Percentiles rank a stretch among this genome's conserved stretches.
These are phyloP conservation scores for Campylomormyrus tamandua DNA, from an alignment of 2,113 vertebrate genomes.

Conservation along the genomic window DNA sequence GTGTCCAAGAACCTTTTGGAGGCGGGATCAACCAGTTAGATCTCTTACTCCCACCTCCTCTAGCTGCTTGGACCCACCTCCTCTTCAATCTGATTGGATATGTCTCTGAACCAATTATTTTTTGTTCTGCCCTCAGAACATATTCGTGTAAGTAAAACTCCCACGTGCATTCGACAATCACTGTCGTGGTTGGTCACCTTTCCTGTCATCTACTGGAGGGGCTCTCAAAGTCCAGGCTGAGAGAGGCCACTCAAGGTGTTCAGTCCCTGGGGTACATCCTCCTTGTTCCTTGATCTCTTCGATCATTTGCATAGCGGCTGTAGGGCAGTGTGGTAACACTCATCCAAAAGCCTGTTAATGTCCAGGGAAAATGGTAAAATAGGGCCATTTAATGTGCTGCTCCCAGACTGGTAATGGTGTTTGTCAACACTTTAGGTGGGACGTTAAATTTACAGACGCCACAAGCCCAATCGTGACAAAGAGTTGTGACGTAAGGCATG, in stretches of 20 bases:
- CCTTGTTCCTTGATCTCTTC: neutral
- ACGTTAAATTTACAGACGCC: neutral
- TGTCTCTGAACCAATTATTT: neutral
- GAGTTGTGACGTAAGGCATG: neutral
- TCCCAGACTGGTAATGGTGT: neutral
- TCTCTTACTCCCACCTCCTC: neutral
- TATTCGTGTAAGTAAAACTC: neutral
- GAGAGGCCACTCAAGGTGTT: neutral
- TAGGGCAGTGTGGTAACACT: neutral
- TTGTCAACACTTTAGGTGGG: neutral
- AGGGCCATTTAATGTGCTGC: neutral
- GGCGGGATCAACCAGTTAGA: neutral
- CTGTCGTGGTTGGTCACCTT: conserved; percentile 18
- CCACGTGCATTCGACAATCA: neutral
- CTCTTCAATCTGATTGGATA: neutral
- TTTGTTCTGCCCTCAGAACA: neutral
- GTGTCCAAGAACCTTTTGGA: neutral
- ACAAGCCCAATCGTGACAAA: neutral
- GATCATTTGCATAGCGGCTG: conserved; percentile 19
- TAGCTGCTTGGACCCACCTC: neutral
- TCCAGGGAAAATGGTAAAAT: neutral
- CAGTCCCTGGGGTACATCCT: neutral
- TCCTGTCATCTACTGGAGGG: neutral
- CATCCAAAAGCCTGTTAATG: neutral
- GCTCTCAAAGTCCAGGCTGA: conserved; percentile 17